Evolutionary conservation across 1,140 invertebrate species (phyloP), one percentile per base, ranked within the genome.

Genomic region (Formica selysi): DNA sequence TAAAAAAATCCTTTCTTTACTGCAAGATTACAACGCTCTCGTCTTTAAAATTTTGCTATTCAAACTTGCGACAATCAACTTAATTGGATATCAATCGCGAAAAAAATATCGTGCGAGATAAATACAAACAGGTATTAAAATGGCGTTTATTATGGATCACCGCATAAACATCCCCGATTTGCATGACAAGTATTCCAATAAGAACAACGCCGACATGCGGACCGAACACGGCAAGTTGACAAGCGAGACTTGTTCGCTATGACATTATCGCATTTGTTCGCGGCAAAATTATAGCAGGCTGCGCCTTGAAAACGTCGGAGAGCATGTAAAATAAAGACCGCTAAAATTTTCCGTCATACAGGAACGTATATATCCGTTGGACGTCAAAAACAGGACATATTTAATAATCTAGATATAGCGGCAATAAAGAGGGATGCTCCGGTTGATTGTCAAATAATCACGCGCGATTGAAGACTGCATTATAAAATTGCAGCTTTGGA

Each of bases 211-310:
- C 62, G 44, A 57, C 38, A 8, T 6, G 64, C 29, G 62, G n/a
- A 65, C 62, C 48, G 16, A 80, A 70, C 68, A 64, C 64, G 64
- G 57, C 22, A 80, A 59, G 65, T 29, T 71, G 78, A 81, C 78
- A 44, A 59, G 78, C 78, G 16, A 36, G 64, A 70, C 78, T 59
- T 71, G 78, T 44, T 8, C 26, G 65, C 48, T 71, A 59, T 59
- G 36, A 81, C 65, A 81, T 81, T 81, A 81, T 81, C 78, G 41
- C 65, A 41, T 67, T 71, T 81, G 78, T 81, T 71, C 36, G 65
- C 65, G 65, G 13, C 51, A 32, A 71, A 80, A 80, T 80, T 80
- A 80, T 57, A 41, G 32, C 57, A 32, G 8, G 61, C 41, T 10
- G 59, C 57, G 16, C 36, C 22, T 29, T 26, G 22, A 2, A 48